phyloP scores from a whole-genome alignment of 1,140 invertebrate genomes.

The Drosophila chauvacae region DNA sequence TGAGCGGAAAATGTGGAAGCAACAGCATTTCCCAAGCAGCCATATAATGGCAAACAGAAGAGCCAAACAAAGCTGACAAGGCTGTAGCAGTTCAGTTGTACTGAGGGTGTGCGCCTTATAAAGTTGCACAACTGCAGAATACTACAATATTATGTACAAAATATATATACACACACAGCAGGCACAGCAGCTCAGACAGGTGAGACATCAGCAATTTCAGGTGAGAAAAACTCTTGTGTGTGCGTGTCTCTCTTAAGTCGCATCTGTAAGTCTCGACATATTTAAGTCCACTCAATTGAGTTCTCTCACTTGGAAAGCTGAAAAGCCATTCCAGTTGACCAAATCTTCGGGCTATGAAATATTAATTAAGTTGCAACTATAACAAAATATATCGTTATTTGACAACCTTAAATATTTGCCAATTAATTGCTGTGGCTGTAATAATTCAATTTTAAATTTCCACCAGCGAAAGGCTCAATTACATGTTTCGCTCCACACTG shows the following conservation, averaged over 20 bases:
- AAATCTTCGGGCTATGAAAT: background rate
- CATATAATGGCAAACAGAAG: constrained; percentile 52
- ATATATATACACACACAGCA: background rate
- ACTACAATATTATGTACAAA: constrained; percentile 16
- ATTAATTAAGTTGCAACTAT: constrained; percentile 14
- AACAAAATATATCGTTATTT: constrained; percentile 5
- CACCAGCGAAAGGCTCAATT: constrained; percentile 14
- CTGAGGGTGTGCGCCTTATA: constrained; percentile 24
- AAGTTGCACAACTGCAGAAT: constrained; percentile 34
- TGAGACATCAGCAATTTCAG: constrained; percentile 18
- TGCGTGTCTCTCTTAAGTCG: constrained; percentile 1
- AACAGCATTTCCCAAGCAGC: constrained; percentile 51
- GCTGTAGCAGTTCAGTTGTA: constrained; percentile 35
- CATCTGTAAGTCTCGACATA: background rate
- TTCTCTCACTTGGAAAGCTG: background rate
- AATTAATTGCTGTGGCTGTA: constrained; percentile 5
- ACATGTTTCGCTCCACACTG: constrained; percentile 9
- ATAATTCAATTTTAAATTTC: constrained; percentile 17
- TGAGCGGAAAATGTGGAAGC: constrained; percentile 71
- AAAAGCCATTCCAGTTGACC: background rate
- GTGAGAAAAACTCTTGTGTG: constrained; percentile 16
- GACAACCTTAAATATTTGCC: constrained; percentile 14
- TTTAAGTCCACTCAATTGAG: constrained; percentile 8
- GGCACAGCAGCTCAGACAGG: constrained; percentile 10
- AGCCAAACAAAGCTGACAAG: constrained; percentile 58